Evolutionary conservation across 2,797 vertebrate species (phyloP), one percentile per base, ranked within the genome.

Genomic region (Tiaroga cobitis): DNA sequence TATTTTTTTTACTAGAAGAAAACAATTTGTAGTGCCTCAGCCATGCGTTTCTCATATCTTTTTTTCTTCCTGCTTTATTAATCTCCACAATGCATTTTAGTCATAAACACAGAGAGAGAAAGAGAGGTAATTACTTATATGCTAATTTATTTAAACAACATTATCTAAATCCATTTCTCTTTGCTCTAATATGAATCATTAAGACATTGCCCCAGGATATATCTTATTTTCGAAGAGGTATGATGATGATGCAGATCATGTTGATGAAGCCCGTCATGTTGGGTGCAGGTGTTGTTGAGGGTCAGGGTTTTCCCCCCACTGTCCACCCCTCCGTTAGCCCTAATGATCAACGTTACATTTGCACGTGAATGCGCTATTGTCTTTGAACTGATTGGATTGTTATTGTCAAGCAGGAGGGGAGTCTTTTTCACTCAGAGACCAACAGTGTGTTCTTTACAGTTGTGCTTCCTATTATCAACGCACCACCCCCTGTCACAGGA

Each of bases 171-270:
- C 94, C 93, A 93, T 92, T 95, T 95, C 94, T 93, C 92, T 95
- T 94, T 94, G 92, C 94, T 95, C 95, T 96, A 93, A 96, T 96
- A 94, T 95, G 93, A 94, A 95, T 96, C 95, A 95, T n/a, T n/a
- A n/a, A n/a, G n/a, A n/a, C n/a, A n/a, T 91, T 91, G 94, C 95
- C 93, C 87, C 90, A 86, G 94, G 96, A 95, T 93, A 67, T 73
- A 74, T 79, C 75, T 93, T 92, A 93, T 93, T 94, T 96, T 93
- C 94, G 94, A 94, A 95, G 93, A 94, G 93, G 92, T 92, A 90
- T 90, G 87, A 92, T 94, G 90, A 90, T 90, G 91, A 90, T 93
- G 86, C 16, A 2, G 46, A 56, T 63, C 37, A 93, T 94, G 88
- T 74, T 91, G 92, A 93, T 94, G 94, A 67, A 76, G 46, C 34